phyloP scores from a whole-genome alignment of 2,797 vertebrate genomes.

The Bradypodion pumilum region DNA sequence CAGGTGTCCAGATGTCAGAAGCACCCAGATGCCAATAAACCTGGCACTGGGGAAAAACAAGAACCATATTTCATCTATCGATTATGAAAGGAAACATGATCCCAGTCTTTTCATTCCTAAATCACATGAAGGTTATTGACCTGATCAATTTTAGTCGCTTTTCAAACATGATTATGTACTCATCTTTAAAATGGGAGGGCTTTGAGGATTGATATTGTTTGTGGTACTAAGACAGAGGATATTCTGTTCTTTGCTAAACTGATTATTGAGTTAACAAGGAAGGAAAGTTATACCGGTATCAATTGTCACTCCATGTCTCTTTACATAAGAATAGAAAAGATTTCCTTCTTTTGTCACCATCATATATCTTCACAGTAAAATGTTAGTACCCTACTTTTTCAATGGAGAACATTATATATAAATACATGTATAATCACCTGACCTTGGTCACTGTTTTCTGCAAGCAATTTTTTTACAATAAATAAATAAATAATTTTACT shows the following conservation, averaged over 20 bases:
- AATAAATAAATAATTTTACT: accelerated
- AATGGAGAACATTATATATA: background rate
- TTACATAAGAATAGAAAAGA: accelerated
- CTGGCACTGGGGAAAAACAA: background rate
- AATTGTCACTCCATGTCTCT: background rate
- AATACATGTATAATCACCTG: no score
- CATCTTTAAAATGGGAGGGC: background rate
- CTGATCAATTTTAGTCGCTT: background rate
- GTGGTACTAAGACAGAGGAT: background rate
- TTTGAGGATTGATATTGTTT: background rate
- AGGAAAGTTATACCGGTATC: background rate
- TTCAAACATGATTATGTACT: background rate
- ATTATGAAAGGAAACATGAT: background rate
- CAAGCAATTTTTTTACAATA: no score
- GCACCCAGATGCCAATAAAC: background rate
- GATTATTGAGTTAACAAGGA: background rate
- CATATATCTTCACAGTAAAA: background rate
- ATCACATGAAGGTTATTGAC: background rate
- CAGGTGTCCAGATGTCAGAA: background rate
- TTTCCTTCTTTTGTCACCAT: background rate
- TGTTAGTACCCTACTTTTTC: background rate
- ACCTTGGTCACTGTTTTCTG: no score
- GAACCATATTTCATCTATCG: background rate
- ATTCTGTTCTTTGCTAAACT: background rate
- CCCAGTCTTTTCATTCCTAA: background rate